Evolutionary conservation across 2,113 vertebrate species (phyloP).

Genomic region (Perccottus glenii): DNA sequence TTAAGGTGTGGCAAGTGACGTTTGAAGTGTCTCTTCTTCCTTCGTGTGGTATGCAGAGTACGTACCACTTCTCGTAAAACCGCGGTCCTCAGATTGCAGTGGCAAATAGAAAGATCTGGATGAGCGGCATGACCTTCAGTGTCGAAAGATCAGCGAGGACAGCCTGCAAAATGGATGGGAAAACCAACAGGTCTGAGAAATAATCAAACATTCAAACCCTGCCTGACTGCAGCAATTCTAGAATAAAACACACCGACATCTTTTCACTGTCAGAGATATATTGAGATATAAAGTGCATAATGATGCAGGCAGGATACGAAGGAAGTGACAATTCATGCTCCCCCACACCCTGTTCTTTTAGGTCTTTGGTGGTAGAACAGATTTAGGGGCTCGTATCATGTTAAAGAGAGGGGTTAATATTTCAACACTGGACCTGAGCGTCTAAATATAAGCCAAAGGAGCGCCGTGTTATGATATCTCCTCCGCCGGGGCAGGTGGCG

Average conservation of each 20-base stretch:
- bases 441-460: slow-evolving; percentile 91
- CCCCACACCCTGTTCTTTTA: slow-evolving; percentile 71
- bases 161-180: slow-evolving; percentile 83
- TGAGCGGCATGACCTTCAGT: slow-evolving; percentile 97
- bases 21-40: slow-evolving; percentile 8
- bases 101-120: slow-evolving; percentile 97
- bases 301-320: slow-evolving; percentile 46
- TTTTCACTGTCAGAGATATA: background rate
- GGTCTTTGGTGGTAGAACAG: slow-evolving; percentile 79
- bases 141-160: slow-evolving; percentile 98
- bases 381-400: slow-evolving; percentile 84
- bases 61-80: background rate
- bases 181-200: slow-evolving; percentile 35
- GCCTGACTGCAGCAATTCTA: background rate
- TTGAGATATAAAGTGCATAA: slow-evolving; percentile 11
- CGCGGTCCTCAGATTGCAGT: slow-evolving; percentile 83
- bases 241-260: too few species aligned
- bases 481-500: slow-evolving; percentile 82
- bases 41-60: slow-evolving; percentile 4
- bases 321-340: slow-evolving; percentile 38
- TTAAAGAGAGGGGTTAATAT: slow-evolving; percentile 86
- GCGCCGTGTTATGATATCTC: slow-evolving; percentile 86
- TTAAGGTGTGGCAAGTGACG: slow-evolving; percentile 22
- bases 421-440: slow-evolving; percentile 80
- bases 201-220: background rate